Evolutionary conservation across 2,797 vertebrate genomes (phyloP), one percentile per base, ranked within the genome.

Genomic region (Vultur gryphus): DNA sequence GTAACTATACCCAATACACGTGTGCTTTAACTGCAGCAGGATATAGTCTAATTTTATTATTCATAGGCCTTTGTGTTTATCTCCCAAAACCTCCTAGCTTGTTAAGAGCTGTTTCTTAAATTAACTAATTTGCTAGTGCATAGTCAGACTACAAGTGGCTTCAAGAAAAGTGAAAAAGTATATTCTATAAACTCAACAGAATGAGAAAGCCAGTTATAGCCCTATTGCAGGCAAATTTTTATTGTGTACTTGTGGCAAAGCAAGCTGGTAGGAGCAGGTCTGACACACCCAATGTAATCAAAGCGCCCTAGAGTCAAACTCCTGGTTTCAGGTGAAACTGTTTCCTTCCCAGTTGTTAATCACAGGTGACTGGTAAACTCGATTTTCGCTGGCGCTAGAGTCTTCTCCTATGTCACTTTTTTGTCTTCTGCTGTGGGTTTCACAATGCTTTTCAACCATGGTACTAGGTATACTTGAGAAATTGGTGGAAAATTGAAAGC

Each of bases 241-340:
- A 66, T 76, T 55, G 37, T 35, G 54, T 72, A 52, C 25, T 78
- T 84, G 67, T 55, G 55, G 52, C 54, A 78, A 81, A 73, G 28
- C 9, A 71, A 90, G 41, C 76, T 49, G 57, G 37, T 64, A 75
- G 48, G 39, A 80, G 51, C 51, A 64, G 59, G 39, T 92, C 64
- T 80, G 89, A 71, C 81, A 92, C 91, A 79, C 87, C 67, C 81
- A 81, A 24, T 58, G 67, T 89, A 92, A 93, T 94, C 87, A 71
- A 89, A 92, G 64, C 2, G 7, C 86, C 67, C 14, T 65, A 35
- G 25, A 80, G 64, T 69, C 73, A 87, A 93, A 89, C 66, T 75
- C 69, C 61, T 77, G 49, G 77, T 92, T 94, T 89, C 84, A 77
- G 73, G 54, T 72, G 65, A 88, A 92, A 95, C 88, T 87, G 35